phyloP scores from a whole-genome alignment of 2,113 vertebrate genomes.

The Nesogale talazaci region DNA sequence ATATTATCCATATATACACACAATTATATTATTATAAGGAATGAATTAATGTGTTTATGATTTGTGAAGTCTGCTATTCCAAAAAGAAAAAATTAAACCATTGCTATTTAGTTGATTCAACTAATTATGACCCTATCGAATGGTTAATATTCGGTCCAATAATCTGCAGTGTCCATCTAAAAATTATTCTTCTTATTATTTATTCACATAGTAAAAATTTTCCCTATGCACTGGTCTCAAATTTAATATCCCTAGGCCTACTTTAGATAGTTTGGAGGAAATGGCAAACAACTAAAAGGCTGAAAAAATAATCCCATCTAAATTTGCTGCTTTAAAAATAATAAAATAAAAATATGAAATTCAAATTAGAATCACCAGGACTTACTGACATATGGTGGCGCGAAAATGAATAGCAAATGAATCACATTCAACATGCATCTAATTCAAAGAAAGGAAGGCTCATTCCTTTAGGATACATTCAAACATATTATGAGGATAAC shows the following conservation, averaged over 20 bases:
- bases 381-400: neutral
- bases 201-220: neutral
- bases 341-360: neutral
- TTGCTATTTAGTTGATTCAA: too few relatives aligned
- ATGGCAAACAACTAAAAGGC: neutral
- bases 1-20: neutral
- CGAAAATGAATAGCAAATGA: slow-evolving; percentile 28
- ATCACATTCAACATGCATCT: neutral
- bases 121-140: neutral
- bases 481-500: neutral
- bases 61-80: neutral
- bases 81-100: neutral
- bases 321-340: neutral
- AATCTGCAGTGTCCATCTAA: neutral
- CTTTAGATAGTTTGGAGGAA: neutral
- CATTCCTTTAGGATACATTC: neutral
- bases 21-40: neutral
- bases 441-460: neutral
- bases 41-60: neutral
- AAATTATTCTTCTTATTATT: slow-evolving; percentile 25
- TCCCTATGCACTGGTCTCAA: neutral
- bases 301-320: slow-evolving; percentile 25
- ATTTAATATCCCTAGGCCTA: neutral
- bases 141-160: neutral
- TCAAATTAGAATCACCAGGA: neutral